A percentile compares a stretch with the other conserved stretches of the same genome.
phyloP scores from a whole-genome alignment of 2,888 invertebrate genomes.

The Drosophila colorata region DNA sequence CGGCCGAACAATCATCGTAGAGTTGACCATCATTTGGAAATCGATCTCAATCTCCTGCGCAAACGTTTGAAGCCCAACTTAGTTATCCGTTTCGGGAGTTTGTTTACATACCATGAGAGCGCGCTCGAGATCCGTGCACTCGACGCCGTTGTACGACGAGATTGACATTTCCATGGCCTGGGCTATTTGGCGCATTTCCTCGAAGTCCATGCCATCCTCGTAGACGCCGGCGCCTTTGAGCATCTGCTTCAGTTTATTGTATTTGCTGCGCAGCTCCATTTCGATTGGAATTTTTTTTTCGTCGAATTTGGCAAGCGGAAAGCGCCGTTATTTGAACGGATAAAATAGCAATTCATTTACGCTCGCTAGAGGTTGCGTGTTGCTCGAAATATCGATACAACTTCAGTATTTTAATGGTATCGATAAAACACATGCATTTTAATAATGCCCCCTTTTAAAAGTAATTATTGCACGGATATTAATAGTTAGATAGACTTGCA shows the following conservation, averaged over 20 bases:
- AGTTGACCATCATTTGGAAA: constrained; percentile 57
- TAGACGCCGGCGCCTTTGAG: constrained; percentile 65
- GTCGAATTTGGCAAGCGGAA: not conserved
- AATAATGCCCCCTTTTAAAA: no score
- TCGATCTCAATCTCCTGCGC: constrained; percentile 74
- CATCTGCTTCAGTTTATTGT: constrained; percentile 6
- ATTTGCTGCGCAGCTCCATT: constrained; percentile 48
- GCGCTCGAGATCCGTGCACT: constrained; percentile 41
- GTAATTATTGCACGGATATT: no score
- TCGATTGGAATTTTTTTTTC: not conserved
- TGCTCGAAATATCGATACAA: constrained; percentile 6
- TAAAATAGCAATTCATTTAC: not conserved
- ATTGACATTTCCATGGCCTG: constrained; percentile 64
- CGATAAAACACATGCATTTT: no score
- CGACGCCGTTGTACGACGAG: constrained; percentile 22
- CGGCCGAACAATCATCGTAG: constrained; percentile 70
- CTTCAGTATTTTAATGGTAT: not conserved
- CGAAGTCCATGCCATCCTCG: constrained; percentile 73
- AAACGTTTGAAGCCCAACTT: not conserved
- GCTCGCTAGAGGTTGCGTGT: not conserved
- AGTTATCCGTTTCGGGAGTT: not conserved
- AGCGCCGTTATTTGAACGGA: constrained; percentile 43
- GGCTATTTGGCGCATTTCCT: constrained; percentile 73
- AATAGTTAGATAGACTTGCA: no score
- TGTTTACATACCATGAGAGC: constrained; percentile 56